A percentile compares a stretch with the other conserved stretches of the same genome.
These are phyloP conservation scores for Chrysolina haemoptera DNA, from an alignment of 2,888 invertebrate species.

Conservation along the genomic window DNA sequence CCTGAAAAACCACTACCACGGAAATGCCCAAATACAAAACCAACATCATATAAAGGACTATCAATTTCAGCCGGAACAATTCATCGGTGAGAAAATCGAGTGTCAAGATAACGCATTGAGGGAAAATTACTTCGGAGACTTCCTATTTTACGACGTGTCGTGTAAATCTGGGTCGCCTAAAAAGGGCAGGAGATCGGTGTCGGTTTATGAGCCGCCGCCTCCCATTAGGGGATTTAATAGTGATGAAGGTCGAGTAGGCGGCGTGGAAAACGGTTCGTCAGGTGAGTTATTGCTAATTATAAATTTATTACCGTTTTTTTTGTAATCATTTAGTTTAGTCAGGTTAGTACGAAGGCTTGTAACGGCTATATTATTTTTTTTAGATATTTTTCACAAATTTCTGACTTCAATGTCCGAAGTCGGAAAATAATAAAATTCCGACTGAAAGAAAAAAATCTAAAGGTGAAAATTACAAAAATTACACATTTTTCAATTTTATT, in stretches of 20 bases:
- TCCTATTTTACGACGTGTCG: conserved; percentile 28
- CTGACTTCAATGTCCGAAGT: too few species aligned
- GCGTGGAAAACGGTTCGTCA: conserved; percentile 28
- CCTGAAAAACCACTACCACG: conserved; percentile 7
- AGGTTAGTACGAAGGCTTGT: background rate
- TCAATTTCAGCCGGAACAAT: conserved; percentile 15
- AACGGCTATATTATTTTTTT: too few species aligned
- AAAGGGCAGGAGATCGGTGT: conserved; percentile 35
- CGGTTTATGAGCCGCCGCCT: conserved; percentile 39
- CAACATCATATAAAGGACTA: background rate
- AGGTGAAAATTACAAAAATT: too few species aligned
- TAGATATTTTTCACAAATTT: too few species aligned
- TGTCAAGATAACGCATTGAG: conserved; percentile 28
- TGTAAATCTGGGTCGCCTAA: conserved; percentile 28
- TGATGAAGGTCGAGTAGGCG: conserved; percentile 36
- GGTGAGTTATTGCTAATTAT: conserved; percentile 34
- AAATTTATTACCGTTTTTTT: background rate
- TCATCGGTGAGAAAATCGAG: conserved; percentile 33
- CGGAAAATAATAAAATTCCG: too few species aligned
- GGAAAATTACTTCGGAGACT: conserved; percentile 38
- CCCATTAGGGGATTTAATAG: conserved; percentile 30
- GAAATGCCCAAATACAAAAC: conserved; percentile 13
- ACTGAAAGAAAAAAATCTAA: too few species aligned
- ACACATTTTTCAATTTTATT: too few species aligned
- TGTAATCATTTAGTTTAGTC: background rate